Evolutionary conservation across 2,797 vertebrate genomes (phyloP), one percentile per base, ranked within the genome.

Genomic region (Sebastes glaucus): DNA sequence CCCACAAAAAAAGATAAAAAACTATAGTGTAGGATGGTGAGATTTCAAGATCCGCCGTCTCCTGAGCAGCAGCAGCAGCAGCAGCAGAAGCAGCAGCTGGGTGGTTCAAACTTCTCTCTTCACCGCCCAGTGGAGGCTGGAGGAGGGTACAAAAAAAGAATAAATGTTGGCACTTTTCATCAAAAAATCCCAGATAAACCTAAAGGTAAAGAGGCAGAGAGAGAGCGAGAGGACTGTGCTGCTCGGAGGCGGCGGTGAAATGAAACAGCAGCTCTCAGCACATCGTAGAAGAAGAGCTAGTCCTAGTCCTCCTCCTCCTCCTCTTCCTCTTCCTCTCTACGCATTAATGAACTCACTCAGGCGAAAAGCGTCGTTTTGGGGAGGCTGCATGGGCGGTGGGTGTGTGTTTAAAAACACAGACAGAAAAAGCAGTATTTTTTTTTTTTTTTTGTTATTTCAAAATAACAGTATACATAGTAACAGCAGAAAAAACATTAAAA

Each of bases 271-370:
- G 90, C 85, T 88, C 82, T 78, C 70, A 56, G 78, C 62, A 49
- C 81, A 59, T 80, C 78, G 74, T 33, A 87, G 85, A 83, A 79
- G 75, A 82, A 76, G 71, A 71, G 60, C 62, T 60, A 4, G 7
- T 38, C 74, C 75, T 18, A 89, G 85, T 87, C 88, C 89, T 86
- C 90, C 75, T 18, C 90, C 86, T 87, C 88, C 89, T 86, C 90
- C 81, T 73, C 86, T 88, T 84, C 83, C 87, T 90, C 38, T 42
- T 42, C 38, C 38, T 42, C 35, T 38, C 73, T 80, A 70, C 83
- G 85, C 83, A 62, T 75, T 87, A 93, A 95, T 93, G 92, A 87
- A 71, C 23, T 4, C 91, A 62, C 67, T 89, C 90, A 88, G 83
- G 90, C 89, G 86, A 72, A 85, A 71, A 83, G 79, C 89, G 76